Conservation (phyloP, 2,113 vertebrate genomes). For the Rhynchomys soricoides region DNA sequence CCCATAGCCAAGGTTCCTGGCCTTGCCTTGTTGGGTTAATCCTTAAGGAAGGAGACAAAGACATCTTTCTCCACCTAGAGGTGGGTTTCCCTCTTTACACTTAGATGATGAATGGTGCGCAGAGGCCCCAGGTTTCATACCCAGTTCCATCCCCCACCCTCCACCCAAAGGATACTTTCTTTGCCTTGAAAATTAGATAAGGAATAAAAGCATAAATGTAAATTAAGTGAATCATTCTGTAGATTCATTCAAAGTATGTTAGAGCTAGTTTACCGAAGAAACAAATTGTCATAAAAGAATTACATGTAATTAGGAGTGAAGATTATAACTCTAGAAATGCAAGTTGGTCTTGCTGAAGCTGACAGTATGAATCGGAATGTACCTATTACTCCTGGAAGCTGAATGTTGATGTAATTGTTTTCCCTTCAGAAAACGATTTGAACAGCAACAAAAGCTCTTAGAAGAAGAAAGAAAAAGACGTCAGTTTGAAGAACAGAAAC, state of each 20-base stretch:
- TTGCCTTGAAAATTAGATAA: slow-evolving; percentile 28
- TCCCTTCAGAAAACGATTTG: slow-evolving; percentile 90
- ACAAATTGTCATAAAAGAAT: slow-evolving; percentile 33
- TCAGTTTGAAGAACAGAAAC: slow-evolving; percentile 99
- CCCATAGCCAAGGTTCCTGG: neutral
- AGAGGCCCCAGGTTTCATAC: neutral
- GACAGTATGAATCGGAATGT: neutral
- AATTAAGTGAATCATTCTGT: slow-evolving; percentile 47
- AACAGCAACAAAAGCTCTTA: slow-evolving; percentile 97
- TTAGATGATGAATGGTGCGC: neutral
- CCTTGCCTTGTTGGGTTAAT: neutral
- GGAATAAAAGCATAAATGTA: neutral
- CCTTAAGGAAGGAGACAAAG: neutral
- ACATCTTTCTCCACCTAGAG: neutral
- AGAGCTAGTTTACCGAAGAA: slow-evolving; percentile 20
- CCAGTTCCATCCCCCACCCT: no score
- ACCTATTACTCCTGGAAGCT: neutral
- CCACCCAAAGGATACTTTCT: neutral
- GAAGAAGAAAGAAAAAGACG: slow-evolving; percentile 97
- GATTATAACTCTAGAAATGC: slow-evolving; percentile 30
- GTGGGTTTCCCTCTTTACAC: neutral
- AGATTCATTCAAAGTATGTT: slow-evolving; percentile 48
- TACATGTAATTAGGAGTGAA: slow-evolving; percentile 33
- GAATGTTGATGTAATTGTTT: slow-evolving; percentile 46
- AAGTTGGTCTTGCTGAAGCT: slow-evolving; percentile 13